Conservation (phyloP, 2,888 invertebrate species). For the Parnassius mnemosyne region DNA sequence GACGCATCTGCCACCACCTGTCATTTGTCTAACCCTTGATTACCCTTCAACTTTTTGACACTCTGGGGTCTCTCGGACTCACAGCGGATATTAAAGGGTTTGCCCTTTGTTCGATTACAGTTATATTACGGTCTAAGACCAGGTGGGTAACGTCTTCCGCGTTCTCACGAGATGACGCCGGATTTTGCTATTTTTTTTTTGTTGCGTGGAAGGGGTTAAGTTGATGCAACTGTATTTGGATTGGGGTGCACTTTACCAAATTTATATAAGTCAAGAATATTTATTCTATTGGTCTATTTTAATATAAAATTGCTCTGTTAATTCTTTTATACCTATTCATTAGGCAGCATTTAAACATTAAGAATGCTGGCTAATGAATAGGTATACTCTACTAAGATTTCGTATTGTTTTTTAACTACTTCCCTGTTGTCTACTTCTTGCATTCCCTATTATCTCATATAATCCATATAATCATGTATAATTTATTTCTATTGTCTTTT, state of each 20-base stretch:
- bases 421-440: too few species aligned
- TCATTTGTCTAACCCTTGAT: conserved; percentile 61
- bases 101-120: conserved; percentile 58
- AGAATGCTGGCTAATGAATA: too few species aligned
- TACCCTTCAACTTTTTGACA: conserved; percentile 50
- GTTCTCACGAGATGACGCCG: conserved; percentile 69
- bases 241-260: background rate
- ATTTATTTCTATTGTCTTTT: too few species aligned
- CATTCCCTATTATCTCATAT: too few species aligned
- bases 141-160: conserved; percentile 62
- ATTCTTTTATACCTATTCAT: too few species aligned
- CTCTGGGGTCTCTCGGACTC: conserved; percentile 54
- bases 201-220: conserved; percentile 41
- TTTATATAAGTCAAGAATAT: conserved; percentile 10
- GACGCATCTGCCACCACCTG: conserved; percentile 76
- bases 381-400: too few species aligned
- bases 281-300: background rate
- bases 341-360: too few species aligned
- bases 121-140: conserved; percentile 66
- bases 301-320: background rate
- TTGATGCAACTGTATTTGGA: conserved; percentile 55
- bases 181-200: conserved; percentile 48
- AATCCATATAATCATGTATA: too few species aligned
- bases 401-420: too few species aligned
- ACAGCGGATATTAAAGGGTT: conserved; percentile 66